phyloP scores from a whole-genome alignment of 2,797 vertebrate species.

The Bryconaethiops microstoma region DNA sequence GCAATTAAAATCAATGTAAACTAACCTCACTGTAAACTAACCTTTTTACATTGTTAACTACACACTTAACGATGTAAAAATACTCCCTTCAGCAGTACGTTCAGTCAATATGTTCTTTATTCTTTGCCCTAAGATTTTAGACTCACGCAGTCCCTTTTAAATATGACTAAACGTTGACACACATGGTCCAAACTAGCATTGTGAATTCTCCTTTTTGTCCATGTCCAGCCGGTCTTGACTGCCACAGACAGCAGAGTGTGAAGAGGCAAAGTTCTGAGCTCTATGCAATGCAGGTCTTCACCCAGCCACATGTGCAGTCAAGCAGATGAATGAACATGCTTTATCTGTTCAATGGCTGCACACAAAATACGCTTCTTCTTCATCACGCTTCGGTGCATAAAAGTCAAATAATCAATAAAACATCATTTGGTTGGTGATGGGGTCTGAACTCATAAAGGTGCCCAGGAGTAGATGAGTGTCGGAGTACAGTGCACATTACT shows the following conservation, averaged over 20 bases:
- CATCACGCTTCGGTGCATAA: background rate
- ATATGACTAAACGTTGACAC: too few relatives aligned
- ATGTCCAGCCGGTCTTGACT: background rate
- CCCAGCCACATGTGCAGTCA: background rate
- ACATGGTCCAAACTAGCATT: background rate
- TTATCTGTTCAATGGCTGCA: slow-evolving; percentile 2
- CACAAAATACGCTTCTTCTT: background rate
- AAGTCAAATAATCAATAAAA: background rate
- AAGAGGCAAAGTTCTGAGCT: background rate
- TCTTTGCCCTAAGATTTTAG: too few relatives aligned
- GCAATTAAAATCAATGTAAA: too few relatives aligned
- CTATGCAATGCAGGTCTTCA: background rate
- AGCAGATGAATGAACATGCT: slow-evolving; percentile 4
- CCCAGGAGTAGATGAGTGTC: too few relatives aligned
- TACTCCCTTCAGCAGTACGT: too few relatives aligned
- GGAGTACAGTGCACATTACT: too few relatives aligned
- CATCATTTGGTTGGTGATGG: background rate
- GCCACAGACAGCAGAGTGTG: background rate
- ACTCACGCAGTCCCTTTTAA: too few relatives aligned
- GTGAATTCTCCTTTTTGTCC: background rate
- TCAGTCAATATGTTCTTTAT: too few relatives aligned
- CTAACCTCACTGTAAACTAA: too few relatives aligned
- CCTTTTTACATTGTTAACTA: too few relatives aligned
- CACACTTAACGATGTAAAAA: too few relatives aligned
- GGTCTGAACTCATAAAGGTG: background rate